Base-by-base conservation (phyloP, 2,888 invertebrate species). In the Andrena trimmerana region DNA sequence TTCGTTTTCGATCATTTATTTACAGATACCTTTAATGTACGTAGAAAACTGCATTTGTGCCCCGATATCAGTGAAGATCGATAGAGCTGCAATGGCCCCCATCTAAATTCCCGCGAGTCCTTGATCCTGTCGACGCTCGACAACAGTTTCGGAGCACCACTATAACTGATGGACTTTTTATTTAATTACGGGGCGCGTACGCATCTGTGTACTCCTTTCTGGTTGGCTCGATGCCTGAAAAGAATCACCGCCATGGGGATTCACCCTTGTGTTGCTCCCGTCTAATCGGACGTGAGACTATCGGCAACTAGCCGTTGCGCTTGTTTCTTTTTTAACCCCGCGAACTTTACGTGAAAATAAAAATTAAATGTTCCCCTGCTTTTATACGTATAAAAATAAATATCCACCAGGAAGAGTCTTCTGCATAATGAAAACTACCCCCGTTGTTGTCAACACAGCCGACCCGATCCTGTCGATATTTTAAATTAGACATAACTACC, bases 121-220 rank as follows among this genome's bases (percentile, higher is more conserved):
- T 86, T 79, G 86, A 77, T 78, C 81, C 76, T 82, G 88, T 89
- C 88, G 84, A 80, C 89, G 86, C 73, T 31, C 66, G 83, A 77
- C 84, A 82, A 83, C 78, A 74, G 76, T 79, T 80, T 78, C 82
- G 66, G 33, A 87, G 82, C 84, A 78, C 85, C 88, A 86, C 87
- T 86, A 86, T 89, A 90, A 89, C 89, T 86, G 87, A 91, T 91
- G 88, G 88, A 89, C 87, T 88, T 91, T 90, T 89, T 90, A 91
- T 91, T 90, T 88, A 91, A 91, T 91, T 90, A 91, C 84, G 86
- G 54, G 69, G 67, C 78, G 75, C 67, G 75, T 70, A 86, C 88
- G 84, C 91, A 91, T 91, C 91, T 91, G 91, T 86, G 89, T 84
- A 86, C 84, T 69, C 68, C 78, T 80, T 57, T 86, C 72, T 70